Percentiles rank a stretch among this genome's conserved stretches.
These are phyloP conservation scores for Acrocera orbiculus DNA, from an alignment of 2,888 invertebrate genomes.

Conservation along the genomic window DNA sequence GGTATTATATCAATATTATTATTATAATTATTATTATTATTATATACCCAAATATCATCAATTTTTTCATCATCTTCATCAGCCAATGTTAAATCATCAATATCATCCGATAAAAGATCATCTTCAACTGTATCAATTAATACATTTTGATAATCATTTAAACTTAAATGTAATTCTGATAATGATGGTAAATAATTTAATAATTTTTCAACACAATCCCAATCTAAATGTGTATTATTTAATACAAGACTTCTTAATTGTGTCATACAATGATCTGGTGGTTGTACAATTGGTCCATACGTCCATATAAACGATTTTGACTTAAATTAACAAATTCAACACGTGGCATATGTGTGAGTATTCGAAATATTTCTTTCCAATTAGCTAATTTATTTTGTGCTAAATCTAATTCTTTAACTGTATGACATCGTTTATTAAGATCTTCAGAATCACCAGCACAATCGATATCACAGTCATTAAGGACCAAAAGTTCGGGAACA, in stretches of 20 bases:
- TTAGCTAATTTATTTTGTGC: constrained; percentile 80
- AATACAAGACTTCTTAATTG: constrained; percentile 61
- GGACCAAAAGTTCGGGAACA: constrained; percentile 67
- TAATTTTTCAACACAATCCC: constrained; percentile 63
- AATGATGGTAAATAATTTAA: constrained; percentile 59
- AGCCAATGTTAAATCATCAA: constrained; percentile 3
- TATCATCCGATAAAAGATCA: constrained; percentile 1
- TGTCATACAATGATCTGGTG: constrained; percentile 27
- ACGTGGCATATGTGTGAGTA: constrained; percentile 72
- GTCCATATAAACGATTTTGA: constrained; percentile 66
- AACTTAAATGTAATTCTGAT: constrained; percentile 81
- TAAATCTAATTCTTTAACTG: constrained; percentile 85
- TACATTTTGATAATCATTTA: constrained; percentile 71
- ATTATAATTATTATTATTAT: neutral
- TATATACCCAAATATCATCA: constrained; percentile 5
- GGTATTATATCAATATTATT: no score
- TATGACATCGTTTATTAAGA: constrained; percentile 64
- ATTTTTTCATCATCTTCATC: constrained; percentile 5
- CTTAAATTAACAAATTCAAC: constrained; percentile 84
- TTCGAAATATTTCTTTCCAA: constrained; percentile 81
- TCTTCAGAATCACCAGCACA: constrained; percentile 69
- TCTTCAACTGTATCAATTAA: constrained; percentile 37
- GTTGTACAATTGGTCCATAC: constrained; percentile 43
- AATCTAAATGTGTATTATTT: constrained; percentile 73
- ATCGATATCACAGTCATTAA: constrained; percentile 83